A percentile compares a stretch with the other conserved stretches of the same genome.
These are phyloP conservation scores for Hyles euphorbiae DNA, from an alignment of 1,140 invertebrate genomes.

Conservation along the genomic window DNA sequence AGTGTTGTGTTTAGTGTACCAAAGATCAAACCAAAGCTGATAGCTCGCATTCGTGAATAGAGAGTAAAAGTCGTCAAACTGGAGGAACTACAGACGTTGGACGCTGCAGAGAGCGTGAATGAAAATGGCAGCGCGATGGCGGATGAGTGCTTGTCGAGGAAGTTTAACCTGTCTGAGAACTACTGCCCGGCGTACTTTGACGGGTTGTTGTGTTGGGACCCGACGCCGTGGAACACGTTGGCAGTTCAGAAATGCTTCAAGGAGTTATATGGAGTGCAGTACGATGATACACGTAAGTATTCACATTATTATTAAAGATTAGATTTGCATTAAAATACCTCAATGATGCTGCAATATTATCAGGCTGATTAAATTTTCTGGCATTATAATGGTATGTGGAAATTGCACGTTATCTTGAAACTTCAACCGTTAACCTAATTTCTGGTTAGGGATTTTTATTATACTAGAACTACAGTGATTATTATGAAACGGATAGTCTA, in stretches of 20 bases:
- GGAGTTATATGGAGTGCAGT: conserved; percentile 84
- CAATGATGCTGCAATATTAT: too few species aligned
- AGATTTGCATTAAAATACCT: too few species aligned
- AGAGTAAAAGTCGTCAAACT: conserved; percentile 43
- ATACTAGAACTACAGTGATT: too few species aligned
- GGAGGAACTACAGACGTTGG: conserved; percentile 66
- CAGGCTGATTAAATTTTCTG: too few species aligned
- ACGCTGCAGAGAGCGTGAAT: conserved; percentile 43
- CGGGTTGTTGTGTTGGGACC: conserved; percentile 86
- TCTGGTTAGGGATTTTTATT: too few species aligned
- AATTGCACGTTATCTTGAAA: too few species aligned
- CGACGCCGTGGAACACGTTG: conserved; percentile 78
- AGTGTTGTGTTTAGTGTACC: conserved; percentile 27
- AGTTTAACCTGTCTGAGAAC: conserved; percentile 44
- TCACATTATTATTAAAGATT: conserved; percentile 7
- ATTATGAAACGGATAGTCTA: too few species aligned
- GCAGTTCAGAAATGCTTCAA: conserved; percentile 84
- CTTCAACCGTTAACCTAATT: too few species aligned
- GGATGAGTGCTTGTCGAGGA: conserved; percentile 47
- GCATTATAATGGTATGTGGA: too few species aligned
- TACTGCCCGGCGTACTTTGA: conserved; percentile 81
- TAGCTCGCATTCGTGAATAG: conserved; percentile 35
- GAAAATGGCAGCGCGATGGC: conserved; percentile 45
- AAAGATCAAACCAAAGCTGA: conserved; percentile 46
- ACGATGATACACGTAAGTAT: conserved; percentile 82